phyloP scores from a whole-genome alignment of 1,140 invertebrate species.

The Streblospio benedicti region DNA sequence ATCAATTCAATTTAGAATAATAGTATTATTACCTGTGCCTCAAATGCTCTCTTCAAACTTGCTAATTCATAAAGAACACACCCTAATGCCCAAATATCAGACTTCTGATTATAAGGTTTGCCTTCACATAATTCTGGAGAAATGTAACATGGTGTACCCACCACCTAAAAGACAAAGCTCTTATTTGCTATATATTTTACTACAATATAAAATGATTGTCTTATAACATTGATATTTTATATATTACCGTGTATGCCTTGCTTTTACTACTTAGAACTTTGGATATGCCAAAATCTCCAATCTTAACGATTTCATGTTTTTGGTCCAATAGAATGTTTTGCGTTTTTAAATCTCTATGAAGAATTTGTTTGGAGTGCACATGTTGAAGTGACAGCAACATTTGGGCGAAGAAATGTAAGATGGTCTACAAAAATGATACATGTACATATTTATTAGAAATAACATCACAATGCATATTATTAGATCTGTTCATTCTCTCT shows the following conservation, averaged over 20 bases:
- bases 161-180: slow-evolving; percentile 36
- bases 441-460: slow-evolving; percentile 41
- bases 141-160: slow-evolving; percentile 77
- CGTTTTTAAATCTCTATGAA: slow-evolving; percentile 47
- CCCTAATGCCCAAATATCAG: slow-evolving; percentile 79
- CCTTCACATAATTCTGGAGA: slow-evolving; percentile 75
- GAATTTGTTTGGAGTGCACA: slow-evolving; percentile 47
- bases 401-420: slow-evolving; percentile 44
- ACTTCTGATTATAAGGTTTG: slow-evolving; percentile 54
- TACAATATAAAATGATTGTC: background rate
- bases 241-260: slow-evolving; percentile 55
- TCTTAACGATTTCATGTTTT: slow-evolving; percentile 43
- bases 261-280: slow-evolving; percentile 51
- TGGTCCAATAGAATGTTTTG: slow-evolving; percentile 47
- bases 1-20: background rate
- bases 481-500: slow-evolving; percentile 50
- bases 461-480: slow-evolving; percentile 72
- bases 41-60: slow-evolving; percentile 56
- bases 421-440: slow-evolving; percentile 31
- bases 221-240: too few species aligned
- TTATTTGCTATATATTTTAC: background rate
- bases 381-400: slow-evolving; percentile 46
- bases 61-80: slow-evolving; percentile 73
- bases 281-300: slow-evolving; percentile 48
- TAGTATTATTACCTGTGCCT: slow-evolving; percentile 43